Evolutionary conservation across 23 tunicate species (phyloP), one percentile per base, ranked within the genome.

Genomic region (Ciona savignyi): DNA sequence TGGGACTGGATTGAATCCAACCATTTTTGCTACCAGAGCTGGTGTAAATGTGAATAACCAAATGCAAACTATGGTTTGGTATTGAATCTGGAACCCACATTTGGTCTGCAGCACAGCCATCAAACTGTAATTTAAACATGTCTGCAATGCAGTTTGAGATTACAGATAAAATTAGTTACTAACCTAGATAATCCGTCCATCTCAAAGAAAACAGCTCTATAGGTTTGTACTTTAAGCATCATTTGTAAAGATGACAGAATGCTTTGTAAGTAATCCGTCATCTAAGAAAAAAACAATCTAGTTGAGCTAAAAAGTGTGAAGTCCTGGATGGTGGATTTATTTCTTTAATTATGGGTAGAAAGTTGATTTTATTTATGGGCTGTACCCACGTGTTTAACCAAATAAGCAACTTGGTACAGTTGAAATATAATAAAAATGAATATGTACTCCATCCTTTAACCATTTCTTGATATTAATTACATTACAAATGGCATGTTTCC

Each of bases 81-180:
- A 94, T 42, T 94, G 99, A 33, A 94, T 63, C 75, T 94, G 99
- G 35, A 94, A 94, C 23, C 99, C 99, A 70, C 90, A 82, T 67
- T 94, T 87, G 32, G 88, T 76, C 34, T 89, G 74, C 29, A 94
- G 73, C 29, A 94, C 61, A 26, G 78, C 71, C 72, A 87, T 31
- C 67, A 94, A 74, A 30, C 95, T 87, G 35, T 42, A 42, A 9
- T 42, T 42, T 42, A 42, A 42, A 42, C 15, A 42, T 42, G 11
- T 6, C 56, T 6, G 15, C 34, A 29, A 22, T 25, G 27, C 11
- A 69, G 23, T 4, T 69, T 28, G 15, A 9, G 15, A 9, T 42
- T n/a, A n/a, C n/a, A n/a, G n/a, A n/a, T n/a, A n/a, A n/a, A n/a
- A n/a, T n/a, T n/a, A n/a, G n/a, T n/a, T n/a, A 69, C 70, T 6